phyloP scores from a whole-genome alignment of 2,113 vertebrate genomes.

The Semnornis frantzii region DNA sequence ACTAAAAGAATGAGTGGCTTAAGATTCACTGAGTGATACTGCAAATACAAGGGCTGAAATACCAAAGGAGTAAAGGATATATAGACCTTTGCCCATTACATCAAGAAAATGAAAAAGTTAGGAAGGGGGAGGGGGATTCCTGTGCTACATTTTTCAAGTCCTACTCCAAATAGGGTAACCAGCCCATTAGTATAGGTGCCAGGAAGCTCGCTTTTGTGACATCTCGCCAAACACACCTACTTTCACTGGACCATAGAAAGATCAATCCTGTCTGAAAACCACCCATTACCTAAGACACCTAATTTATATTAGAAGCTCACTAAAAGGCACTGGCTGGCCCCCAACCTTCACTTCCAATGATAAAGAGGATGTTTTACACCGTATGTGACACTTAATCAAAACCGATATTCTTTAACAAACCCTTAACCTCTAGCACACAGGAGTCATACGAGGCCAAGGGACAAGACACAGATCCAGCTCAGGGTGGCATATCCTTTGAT shows the following conservation, averaged over 20 bases:
- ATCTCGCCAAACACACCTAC: slow-evolving; percentile 69
- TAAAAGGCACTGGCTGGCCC: slow-evolving; percentile 73
- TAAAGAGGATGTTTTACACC: slow-evolving; percentile 79
- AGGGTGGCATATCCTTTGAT: slow-evolving; percentile 80
- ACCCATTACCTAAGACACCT: slow-evolving; percentile 80
- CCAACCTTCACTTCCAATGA: slow-evolving; percentile 77
- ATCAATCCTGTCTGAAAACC: slow-evolving; percentile 79
- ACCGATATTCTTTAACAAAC: slow-evolving; percentile 82
- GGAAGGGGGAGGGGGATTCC: slow-evolving; percentile 62
- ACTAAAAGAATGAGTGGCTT: slow-evolving; percentile 67
- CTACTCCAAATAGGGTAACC: slow-evolving; percentile 72
- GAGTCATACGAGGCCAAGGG: slow-evolving; percentile 76
- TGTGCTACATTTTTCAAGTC: slow-evolving; percentile 62
- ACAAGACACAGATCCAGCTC: slow-evolving; percentile 72
- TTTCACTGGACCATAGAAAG: slow-evolving; percentile 70
- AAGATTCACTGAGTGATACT: slow-evolving; percentile 69
- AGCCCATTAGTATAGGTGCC: slow-evolving; percentile 77
- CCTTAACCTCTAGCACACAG: slow-evolving; percentile 75
- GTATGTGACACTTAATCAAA: slow-evolving; percentile 85
- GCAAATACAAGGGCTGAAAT: slow-evolving; percentile 71
- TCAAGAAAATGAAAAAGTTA: slow-evolving; percentile 71
- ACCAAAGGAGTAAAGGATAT: slow-evolving; percentile 72
- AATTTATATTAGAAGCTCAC: slow-evolving; percentile 80
- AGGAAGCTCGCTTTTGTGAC: slow-evolving; percentile 74
- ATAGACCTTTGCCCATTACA: slow-evolving; percentile 72